Evolutionary conservation across 2,797 vertebrate genomes (phyloP), one percentile per base, ranked within the genome.

Genomic region (Threskiornis aethiopicus): DNA sequence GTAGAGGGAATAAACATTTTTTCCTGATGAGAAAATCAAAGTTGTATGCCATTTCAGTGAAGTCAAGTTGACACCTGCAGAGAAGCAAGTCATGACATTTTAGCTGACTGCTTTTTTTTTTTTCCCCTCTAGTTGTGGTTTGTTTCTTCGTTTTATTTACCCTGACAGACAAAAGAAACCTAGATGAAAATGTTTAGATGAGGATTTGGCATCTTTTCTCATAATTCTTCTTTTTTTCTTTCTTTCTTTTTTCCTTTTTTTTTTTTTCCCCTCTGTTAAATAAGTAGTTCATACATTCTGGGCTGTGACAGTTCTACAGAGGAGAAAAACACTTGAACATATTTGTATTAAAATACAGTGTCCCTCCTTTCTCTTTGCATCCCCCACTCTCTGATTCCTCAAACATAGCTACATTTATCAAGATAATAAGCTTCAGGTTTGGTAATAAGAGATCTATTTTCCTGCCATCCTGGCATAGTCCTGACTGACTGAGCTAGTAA

Each of bases 11-110:
- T 83, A 96, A 97, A 93, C 87, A 84, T 96, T 97, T 96, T 96
- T 97, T 93, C 97, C 96, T 97, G 91, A 97, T 97, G 96, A 93
- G 91, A 98, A 97, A 97, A 97, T 97, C 93, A 97, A 98, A 97
- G 95, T 96, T 90, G 71, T 94, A 35, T 94, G 95, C 92, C 87
- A 91, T 96, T 97, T 97, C 91, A 87, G 72, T 95, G 88, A 96
- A 95, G 87, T 96, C 90, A 96, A 94, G 96, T 91, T 89, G 88
- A 97, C 87, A 97, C 94, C 93, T 95, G 91, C 92, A 88, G 97
- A 97, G 96, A 96, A 97, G 89, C 93, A 96, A 96, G 69, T 89
- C 90, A 79, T 97, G 96, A 96, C 91, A 98, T 97, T 97, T 98
- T 86, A 94, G 76, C 84, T 95, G 97, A 94, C 83, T 97, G 67